Evolutionary conservation across 1,140 invertebrate genomes (phyloP), one percentile per base, ranked within the genome.

Genomic region (Nautilus pompilius): DNA sequence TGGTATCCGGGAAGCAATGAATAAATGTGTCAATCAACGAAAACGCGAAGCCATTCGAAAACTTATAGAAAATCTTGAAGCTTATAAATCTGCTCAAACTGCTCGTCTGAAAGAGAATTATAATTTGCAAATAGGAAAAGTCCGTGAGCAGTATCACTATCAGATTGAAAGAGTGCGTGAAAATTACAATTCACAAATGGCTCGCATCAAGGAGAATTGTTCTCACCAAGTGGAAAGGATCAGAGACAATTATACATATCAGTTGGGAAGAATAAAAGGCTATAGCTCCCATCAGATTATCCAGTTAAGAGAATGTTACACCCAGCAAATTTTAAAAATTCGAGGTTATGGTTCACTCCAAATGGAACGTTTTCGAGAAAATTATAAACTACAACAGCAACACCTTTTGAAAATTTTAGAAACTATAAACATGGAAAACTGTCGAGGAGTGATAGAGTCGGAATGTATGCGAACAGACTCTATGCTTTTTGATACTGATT

Each of bases 331-430:
- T 17, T 92, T 95, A 77, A 90, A 94, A 74, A 94, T 97, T 58
- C 86, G 93, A 17, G 96, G 97, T 80, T 98, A 96, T 83, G 94
- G 93, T 80, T 89, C 92, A 0, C 91, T 95, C 74, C 94, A 97
- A 79, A 88, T 96, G 34, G 82, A 95, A 17, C 86, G 92, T 51
- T 83, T 96, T 3, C 87, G 93, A 6, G 93, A 96, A 80, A 93
- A 92, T 5, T 96, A 95, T 86, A 96, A 96, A 82, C 93, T 95
- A 73, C 94, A 96, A 78, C 93, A 95, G 78, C 92, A 94, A 80
- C 94, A 93, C 3, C 81, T 98, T 6, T 93, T 95, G 81, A 96
- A 96, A 80, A 90, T 98, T 1, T 79, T 98, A 34, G 95, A 98
- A 78, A 96, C 94, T 76, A 84, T 98, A 68, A 94, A 94, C n/a